Percentiles rank a stretch among this genome's conserved stretches.
phyloP scores from a whole-genome alignment of 2,888 invertebrate genomes.

The Nephrotoma flavescens region DNA sequence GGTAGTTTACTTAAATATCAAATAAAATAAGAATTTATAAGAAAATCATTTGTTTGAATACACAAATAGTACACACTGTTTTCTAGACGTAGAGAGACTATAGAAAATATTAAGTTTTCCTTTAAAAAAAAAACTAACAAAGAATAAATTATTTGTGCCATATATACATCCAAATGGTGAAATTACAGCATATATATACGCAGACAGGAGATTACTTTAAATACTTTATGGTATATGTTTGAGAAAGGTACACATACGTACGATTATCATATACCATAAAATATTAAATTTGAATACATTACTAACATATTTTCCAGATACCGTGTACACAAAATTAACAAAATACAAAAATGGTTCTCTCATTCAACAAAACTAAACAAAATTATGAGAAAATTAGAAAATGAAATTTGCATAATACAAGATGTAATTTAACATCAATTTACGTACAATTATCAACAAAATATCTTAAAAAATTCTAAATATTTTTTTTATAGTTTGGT shows the following conservation, averaged over 20 bases:
- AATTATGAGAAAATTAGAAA: neutral
- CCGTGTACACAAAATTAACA: neutral
- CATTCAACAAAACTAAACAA: neutral
- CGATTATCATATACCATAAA: neutral
- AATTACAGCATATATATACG: neutral
- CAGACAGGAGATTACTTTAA: neutral
- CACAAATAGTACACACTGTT: neutral
- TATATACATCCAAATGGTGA: neutral
- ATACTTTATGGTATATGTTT: neutral
- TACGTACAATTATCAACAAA: neutral
- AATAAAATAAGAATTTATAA: neutral
- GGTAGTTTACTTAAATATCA: neutral
- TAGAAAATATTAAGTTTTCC: neutral
- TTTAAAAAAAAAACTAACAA: neutral
- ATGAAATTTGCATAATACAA: neutral
- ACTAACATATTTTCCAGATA: neutral
- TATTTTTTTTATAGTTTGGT: too few relatives aligned
- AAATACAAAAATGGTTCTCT: neutral
- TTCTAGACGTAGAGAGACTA: neutral
- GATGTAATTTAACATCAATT: neutral
- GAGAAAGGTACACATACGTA: neutral
- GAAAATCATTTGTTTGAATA: neutral
- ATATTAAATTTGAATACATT: neutral
- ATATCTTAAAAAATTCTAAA: neutral
- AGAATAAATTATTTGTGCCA: neutral